Conservation (phyloP, 1,140 invertebrate genomes). For the Philaenus spumarius region DNA sequence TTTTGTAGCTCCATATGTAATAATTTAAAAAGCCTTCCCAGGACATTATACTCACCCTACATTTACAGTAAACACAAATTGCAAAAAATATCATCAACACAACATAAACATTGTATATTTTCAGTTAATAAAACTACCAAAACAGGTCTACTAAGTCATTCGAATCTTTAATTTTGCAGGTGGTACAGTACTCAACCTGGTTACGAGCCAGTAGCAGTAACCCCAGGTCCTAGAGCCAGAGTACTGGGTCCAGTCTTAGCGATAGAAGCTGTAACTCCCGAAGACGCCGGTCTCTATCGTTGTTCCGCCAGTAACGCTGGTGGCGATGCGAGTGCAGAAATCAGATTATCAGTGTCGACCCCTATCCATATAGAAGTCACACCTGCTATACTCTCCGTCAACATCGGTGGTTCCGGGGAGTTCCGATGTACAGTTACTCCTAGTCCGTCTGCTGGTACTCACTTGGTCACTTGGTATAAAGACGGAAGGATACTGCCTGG, state of each 20-base stretch:
- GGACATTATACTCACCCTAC: too few relatives aligned
- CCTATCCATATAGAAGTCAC: slow-evolving; percentile 50
- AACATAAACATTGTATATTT: not conserved
- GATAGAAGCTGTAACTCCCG: slow-evolving; percentile 60
- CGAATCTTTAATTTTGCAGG: slow-evolving; percentile 43
- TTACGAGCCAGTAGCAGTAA: slow-evolving; percentile 52
- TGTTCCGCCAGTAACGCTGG: slow-evolving; percentile 61
- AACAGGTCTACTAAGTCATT: too few relatives aligned
- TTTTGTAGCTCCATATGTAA: too few relatives aligned
- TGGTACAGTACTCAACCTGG: slow-evolving; percentile 56
- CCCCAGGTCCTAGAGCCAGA: slow-evolving; percentile 54
- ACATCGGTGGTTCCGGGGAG: slow-evolving; percentile 66
- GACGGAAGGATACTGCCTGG: slow-evolving; percentile 63
- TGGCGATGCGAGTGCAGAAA: slow-evolving; percentile 59
- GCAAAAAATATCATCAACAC: too few relatives aligned
- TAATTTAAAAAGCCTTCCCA: too few relatives aligned
- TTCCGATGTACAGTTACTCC: slow-evolving; percentile 57
- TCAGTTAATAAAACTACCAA: too few relatives aligned
- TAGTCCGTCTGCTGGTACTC: slow-evolving; percentile 23
- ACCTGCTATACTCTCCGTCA: slow-evolving; percentile 42
- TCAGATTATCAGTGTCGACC: slow-evolving; percentile 56
- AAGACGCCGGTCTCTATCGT: slow-evolving; percentile 62
- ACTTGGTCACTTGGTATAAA: slow-evolving; percentile 56
- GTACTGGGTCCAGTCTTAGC: slow-evolving; percentile 61
- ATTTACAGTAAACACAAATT: too few relatives aligned